Evolutionary conservation across 2,888 invertebrate species (phyloP).

Genomic region (Scrobipalpa costella): DNA sequence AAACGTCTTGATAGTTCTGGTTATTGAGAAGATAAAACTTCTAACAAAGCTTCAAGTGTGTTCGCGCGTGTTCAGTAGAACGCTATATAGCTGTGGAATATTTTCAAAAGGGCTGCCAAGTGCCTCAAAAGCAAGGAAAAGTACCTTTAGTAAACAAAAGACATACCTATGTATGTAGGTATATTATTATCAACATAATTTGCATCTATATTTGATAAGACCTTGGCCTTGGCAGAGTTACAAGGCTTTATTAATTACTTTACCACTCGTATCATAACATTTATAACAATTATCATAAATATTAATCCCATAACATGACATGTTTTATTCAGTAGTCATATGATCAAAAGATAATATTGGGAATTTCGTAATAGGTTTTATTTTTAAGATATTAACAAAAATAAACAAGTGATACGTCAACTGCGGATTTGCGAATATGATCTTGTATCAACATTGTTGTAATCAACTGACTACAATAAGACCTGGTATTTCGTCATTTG

Average conservation of each 20-base stretch:
- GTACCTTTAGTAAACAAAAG: conserved; percentile 5
- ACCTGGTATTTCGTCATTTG: too few species aligned
- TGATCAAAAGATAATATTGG: conserved; percentile 5
- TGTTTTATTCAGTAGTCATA: not conserved
- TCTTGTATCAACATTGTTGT: too few species aligned
- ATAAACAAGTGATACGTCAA: not conserved
- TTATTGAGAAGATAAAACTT: not conserved
- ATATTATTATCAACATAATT: not conserved
- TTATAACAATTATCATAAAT: not conserved
- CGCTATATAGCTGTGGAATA: too few species aligned
- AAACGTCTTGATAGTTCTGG: too few species aligned
- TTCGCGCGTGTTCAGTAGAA: too few species aligned
- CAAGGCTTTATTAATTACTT: conserved; percentile 19
- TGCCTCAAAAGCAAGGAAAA: not conserved
- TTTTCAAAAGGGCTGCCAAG: not conserved
- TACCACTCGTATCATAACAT: conserved; percentile 6
- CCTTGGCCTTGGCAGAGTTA: conserved; percentile 5
- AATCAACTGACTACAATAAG: too few species aligned
- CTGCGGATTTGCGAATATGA: too few species aligned
- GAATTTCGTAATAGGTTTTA: not conserved
- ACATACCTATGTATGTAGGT: not conserved
- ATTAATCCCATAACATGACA: not conserved
- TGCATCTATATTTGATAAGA: not conserved
- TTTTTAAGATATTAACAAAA: not conserved
- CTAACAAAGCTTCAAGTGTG: not conserved